Evolutionary conservation across 2,113 vertebrate species (phyloP).

Genomic region (Limnothrissa miodon): DNA sequence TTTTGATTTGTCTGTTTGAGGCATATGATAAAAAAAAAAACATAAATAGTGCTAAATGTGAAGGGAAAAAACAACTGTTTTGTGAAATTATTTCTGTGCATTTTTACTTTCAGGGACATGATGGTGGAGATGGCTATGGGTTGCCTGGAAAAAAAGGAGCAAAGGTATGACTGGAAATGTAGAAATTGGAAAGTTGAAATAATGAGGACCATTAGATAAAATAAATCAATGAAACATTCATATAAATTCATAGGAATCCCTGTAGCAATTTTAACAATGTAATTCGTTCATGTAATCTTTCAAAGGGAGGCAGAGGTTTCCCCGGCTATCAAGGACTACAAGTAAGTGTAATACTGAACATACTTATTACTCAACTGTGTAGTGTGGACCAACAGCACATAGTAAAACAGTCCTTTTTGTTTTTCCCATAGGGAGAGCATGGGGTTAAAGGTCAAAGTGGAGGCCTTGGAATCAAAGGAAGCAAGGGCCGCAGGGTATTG

Average conservation of each 20-base stretch:
- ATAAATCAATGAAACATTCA: too few species aligned
- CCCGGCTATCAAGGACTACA: slow-evolving; percentile 74
- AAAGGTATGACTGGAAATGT: slow-evolving; percentile 62
- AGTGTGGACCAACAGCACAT: not conserved
- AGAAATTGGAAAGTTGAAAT: too few species aligned
- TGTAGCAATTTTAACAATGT: not conserved
- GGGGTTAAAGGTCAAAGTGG: slow-evolving; percentile 73
- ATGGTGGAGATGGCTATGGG: slow-evolving; percentile 68
- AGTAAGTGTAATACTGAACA: slow-evolving; percentile 65
- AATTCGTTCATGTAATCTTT: slow-evolving; percentile 13
- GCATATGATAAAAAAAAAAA: too few species aligned
- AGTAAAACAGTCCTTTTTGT: slow-evolving; percentile 35
- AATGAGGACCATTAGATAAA: too few species aligned
- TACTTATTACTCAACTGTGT: not conserved
- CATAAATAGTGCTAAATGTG: too few species aligned
- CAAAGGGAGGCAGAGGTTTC: slow-evolving; percentile 77
- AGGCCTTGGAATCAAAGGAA: slow-evolving; percentile 74
- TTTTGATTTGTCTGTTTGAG: too few species aligned
- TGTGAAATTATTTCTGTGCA: not conserved
- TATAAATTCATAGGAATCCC: not conserved
- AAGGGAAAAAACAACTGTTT: not conserved
- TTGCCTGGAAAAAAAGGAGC: slow-evolving; percentile 68
- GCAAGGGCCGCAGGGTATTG: slow-evolving; percentile 73
- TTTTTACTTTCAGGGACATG: slow-evolving; percentile 51
- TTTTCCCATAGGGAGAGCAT: slow-evolving; percentile 74